Percentiles rank a stretch among this genome's conserved stretches.
phyloP scores from a whole-genome alignment of 2,888 invertebrate species.

The Fragum fragum region DNA sequence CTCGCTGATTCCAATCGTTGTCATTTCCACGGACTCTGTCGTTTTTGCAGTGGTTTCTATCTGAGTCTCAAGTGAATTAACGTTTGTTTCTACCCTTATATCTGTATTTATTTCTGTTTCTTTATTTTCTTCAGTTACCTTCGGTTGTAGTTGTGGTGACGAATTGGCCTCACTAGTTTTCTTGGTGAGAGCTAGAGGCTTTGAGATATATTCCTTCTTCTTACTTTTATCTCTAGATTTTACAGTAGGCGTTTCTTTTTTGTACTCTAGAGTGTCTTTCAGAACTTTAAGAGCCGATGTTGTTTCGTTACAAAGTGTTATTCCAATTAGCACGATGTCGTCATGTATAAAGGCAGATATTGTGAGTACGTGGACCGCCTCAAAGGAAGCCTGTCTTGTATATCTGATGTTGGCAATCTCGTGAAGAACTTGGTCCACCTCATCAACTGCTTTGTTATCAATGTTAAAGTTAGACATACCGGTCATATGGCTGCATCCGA shows the following conservation, averaged over 20 bases:
- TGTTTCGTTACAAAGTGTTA: constrained; percentile 22
- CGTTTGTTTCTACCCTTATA: neutral
- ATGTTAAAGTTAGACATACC: constrained; percentile 55
- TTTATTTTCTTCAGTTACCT: neutral
- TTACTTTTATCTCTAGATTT: neutral
- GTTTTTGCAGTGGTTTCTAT: neutral
- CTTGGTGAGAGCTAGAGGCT: neutral
- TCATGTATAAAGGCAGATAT: constrained; percentile 50
- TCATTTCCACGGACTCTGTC: neutral
- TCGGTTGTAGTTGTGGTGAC: too few relatives aligned
- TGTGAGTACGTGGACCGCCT: constrained; percentile 40
- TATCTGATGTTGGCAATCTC: constrained; percentile 35
- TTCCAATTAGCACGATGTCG: constrained; percentile 43
- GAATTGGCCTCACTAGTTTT: neutral
- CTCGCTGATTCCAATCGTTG: neutral
- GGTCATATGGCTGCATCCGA: constrained; percentile 33
- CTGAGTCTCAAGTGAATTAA: too few relatives aligned
- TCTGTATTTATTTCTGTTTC: neutral
- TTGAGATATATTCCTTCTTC: neutral
- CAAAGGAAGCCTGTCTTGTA: constrained; percentile 40
- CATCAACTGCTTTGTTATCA: constrained; percentile 2
- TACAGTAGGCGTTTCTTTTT: neutral
- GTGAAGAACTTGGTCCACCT: constrained; percentile 28
- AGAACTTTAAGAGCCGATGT: constrained; percentile 21
- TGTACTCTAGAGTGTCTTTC: neutral